Evolutionary conservation across 92 coral and sea anemone genomes (phyloP), one percentile per base, ranked within the genome.

Genomic region (Virgularia gustaviana): DNA sequence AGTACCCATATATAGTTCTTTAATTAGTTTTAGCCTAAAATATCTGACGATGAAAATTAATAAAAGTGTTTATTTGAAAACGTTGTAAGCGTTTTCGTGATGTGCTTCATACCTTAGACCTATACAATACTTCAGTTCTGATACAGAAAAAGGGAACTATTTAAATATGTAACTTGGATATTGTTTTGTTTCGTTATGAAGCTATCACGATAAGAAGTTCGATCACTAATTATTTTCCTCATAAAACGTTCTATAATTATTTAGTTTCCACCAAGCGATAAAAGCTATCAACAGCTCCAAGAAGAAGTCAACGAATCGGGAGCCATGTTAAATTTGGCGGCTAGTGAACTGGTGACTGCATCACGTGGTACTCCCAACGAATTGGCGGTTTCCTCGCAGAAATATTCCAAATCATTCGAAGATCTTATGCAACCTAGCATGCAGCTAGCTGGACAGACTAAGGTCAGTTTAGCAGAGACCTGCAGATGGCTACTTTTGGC

Each of bases 331-430:
- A 94, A 94, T 47, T 90, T 96, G 0, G 99, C 99, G 3, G 99
- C 99, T 45, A 88, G 99, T 72, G 99, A 89, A 23, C 86, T 94
- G 75, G 99, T 94, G 44, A 71, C 85, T 13, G 99, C 99, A 4
- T 94, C 99, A 28, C 94, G 99, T 71, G 99, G 99, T 68, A 55
- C 96, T 49, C 85, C 94, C 51, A 94, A 94, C 76, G 94, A 94
- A 51, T 95, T 94, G 4, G 99, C 96, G 0, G 81, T 63, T 23
- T 94, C 99, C 0, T 86, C 99, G 15, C 90, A 94, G 89, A 94
- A 94, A 79, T 94, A 89, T 70, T 94, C 99, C 56, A 73, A 53
- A 42, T 94, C 99, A 0, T 94, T 89, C 76, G 96, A 94, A 79
- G 83, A 89, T 65, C 86, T 94, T 29, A 67, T 94, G 76, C 80